Evolutionary conservation across 2,888 invertebrate species (phyloP), one percentile per base, ranked within the genome.

Genomic region (Heliconius ethilla): DNA sequence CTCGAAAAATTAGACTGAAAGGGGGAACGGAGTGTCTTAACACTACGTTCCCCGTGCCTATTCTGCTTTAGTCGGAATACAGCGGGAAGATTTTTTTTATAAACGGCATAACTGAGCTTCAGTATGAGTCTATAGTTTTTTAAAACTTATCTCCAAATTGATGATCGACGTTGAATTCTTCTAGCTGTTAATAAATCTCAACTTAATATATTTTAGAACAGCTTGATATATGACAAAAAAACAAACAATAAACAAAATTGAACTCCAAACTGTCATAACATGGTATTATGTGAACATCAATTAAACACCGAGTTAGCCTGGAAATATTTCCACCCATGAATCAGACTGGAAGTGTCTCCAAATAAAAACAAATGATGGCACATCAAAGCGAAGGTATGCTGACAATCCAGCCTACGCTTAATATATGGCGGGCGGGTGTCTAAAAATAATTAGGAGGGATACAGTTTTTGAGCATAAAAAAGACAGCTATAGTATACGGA

Each of bases 381-480:
- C 93, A 93, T 94, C 93, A 93, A 94, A 94, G 94, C 90, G 85
- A 86, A 93, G 93, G 93, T 94, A 94, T 94, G 94, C 94, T 93
- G 93, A 94, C 94, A 92, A 94, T 94, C 91, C 92, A 91, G 92
- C 90, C 89, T 88, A 89, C 90, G 89, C 92, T 90, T 92, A 93
- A 93, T 92, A 92, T 94, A 94, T 91, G 88, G 91, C 92, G 88
- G 91, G 89, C 93, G 93, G 92, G 92, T 89, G 94, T 94, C 94
- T 93, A 94, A 93, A 94, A 94, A 94, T 94, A 94, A 94, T 94
- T 94, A 94, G 92, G 92, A 88, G 89, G 89, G 93, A 92, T 93
- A 93, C 93, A 92, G 94, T 94, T 94, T 94, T 94, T 93, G 92
- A 90, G 91, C 91, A 90, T 94, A 93, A 94, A 94, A 93, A 93